Conservation (phyloP, 2,888 invertebrate species). For the Atrina japonica region DNA sequence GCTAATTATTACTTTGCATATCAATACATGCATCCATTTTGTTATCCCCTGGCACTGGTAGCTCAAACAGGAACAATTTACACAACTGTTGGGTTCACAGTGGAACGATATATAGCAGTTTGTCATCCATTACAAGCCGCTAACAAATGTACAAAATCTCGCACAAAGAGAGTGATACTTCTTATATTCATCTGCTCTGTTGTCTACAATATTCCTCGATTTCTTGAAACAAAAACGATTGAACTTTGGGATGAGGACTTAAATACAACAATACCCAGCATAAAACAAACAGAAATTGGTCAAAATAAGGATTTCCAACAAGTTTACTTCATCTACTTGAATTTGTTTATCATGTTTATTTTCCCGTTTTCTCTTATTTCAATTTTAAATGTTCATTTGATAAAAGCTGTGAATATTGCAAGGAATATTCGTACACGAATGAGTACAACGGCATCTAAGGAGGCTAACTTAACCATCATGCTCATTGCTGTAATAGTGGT, state of each 20-base stretch:
- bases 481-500: constrained; percentile 96
- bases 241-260: constrained; percentile 39
- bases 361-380: constrained; percentile 75
- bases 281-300: constrained; percentile 69
- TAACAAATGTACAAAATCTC: constrained; percentile 93
- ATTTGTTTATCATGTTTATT: constrained; percentile 77
- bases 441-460: constrained; percentile 83
- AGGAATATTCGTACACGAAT: constrained; percentile 62
- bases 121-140: constrained; percentile 90
- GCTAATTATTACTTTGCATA: constrained; percentile 88
- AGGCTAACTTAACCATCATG: constrained; percentile 98
- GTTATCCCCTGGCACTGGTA: constrained; percentile 89
- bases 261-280: constrained; percentile 59
- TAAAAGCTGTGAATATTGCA: constrained; percentile 73
- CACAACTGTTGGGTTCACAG: constrained; percentile 85
- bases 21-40: constrained; percentile 89
- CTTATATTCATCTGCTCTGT: constrained; percentile 91
- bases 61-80: constrained; percentile 97
- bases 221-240: constrained; percentile 79
- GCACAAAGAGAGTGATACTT: constrained; percentile 91
- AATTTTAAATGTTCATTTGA: constrained; percentile 76
- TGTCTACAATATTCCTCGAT: constrained; percentile 90
- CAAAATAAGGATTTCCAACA: constrained; percentile 67
- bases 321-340: constrained; percentile 76
- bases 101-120: constrained; percentile 94